Conservation (phyloP, 2,113 vertebrate genomes). For the Poeciliopsis turrubarensis region DNA sequence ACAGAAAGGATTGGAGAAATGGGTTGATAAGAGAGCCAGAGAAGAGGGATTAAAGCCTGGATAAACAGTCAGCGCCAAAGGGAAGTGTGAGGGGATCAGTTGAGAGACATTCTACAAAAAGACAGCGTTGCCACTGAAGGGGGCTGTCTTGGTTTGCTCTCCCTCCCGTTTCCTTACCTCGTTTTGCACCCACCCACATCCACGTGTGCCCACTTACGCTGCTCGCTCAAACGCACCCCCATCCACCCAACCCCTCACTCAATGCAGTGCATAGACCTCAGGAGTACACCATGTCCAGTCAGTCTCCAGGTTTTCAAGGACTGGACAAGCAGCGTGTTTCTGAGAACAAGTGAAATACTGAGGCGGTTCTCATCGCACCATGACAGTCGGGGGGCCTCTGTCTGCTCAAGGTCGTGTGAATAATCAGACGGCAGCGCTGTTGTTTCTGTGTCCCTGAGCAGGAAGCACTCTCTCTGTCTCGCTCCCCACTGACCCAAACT, state of each 20-base stretch:
- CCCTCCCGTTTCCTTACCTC: conserved; percentile 35
- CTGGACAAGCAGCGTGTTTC: conserved; percentile 30
- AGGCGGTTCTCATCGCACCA: conserved; percentile 15
- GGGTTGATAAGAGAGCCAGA: conserved; percentile 35
- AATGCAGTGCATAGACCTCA: conserved; percentile 57
- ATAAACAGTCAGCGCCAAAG: conserved; percentile 57
- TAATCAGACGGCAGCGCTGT: conserved; percentile 32
- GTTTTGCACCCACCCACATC: conserved; percentile 66
- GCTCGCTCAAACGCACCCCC: not conserved
- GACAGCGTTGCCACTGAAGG: conserved; percentile 52
- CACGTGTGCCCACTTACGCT: conserved; percentile 50
- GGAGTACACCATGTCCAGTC: conserved; percentile 33
- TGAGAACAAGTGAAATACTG: conserved; percentile 49
- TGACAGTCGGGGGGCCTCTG: conserved; percentile 41
- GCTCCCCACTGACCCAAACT: conserved; percentile 1
- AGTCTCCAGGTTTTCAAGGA: conserved; percentile 47
- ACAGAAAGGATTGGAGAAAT: conserved; percentile 58
- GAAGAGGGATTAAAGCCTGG: conserved; percentile 54
- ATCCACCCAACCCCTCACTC: not conserved
- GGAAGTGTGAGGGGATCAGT: conserved; percentile 61
- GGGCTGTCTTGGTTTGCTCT: conserved; percentile 28
- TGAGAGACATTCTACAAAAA: conserved; percentile 55
- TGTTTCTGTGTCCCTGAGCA: conserved; percentile 26
- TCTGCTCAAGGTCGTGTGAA: conserved; percentile 69
- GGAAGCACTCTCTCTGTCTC: not conserved